Base-by-base conservation (phyloP, 2,113 vertebrate species). In the Ameiurus melas region DNA sequence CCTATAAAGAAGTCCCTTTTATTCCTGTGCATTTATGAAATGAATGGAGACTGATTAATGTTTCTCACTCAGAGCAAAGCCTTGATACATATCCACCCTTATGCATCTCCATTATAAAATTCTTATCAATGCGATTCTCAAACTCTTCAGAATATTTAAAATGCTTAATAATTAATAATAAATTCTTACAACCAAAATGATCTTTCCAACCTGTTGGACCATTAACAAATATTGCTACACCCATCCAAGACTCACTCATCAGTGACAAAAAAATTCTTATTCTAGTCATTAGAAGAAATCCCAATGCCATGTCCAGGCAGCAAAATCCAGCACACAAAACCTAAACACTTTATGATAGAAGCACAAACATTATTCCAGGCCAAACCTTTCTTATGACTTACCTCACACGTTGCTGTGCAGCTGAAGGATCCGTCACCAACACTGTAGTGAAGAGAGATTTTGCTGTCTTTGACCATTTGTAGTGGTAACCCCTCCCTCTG, bases 381-480 rank as follows among this genome's bases (percentile, higher is more conserved):
- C 33, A 47, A 73, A 83, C 55, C 9, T 25, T 43, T 62, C 57
- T 62, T 30, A 57, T 47, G 68, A 80, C 94, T 91, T 93, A 95
- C 94, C 94, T 92, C 92, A 88, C 86, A 30, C 89, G 70, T 90
- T 83, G 89, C 91, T 8, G 47, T 27, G 83, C 84, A 64, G 89
- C 12, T 43, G 43, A 89, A 85, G 83, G 51, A 53, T 39, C 62
- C 4, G 91, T 93, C 79, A 2, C 91, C 78, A 90, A 75, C 68
- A 80, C 64, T 90, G 91, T 90, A 80, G 93, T 92, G 93, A 90
- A 90, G 88, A 90, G 87, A 86, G n/a, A 83, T 51, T 51, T 47
- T 70, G 87, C 89, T 39, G 73, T 82, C 84, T 89, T 89, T 86
- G 94, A 91, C 93, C 94, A 92, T 96, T 96, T 96, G 96, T 95